Evolutionary conservation across 2,113 vertebrate species (phyloP).

Genomic region (Campylorhamphus procurvoides): DNA sequence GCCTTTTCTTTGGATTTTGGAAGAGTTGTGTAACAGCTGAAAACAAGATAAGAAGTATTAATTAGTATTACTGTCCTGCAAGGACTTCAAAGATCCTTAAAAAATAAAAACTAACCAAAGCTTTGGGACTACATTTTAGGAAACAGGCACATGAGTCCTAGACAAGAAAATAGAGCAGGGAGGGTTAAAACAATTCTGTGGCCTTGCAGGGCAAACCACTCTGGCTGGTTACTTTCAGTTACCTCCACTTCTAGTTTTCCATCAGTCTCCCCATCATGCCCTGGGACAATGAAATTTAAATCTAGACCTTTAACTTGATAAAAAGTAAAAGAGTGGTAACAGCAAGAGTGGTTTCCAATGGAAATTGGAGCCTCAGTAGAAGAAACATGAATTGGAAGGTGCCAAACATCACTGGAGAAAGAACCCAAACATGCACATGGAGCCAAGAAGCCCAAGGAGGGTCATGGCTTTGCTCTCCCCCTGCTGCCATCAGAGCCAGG

Average conservation of each 20-base stretch:
- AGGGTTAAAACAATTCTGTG: background rate
- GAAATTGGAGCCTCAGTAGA: background rate
- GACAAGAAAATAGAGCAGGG: background rate
- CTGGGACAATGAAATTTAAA: background rate
- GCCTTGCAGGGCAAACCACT: background rate
- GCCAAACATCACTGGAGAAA: background rate
- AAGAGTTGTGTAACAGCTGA: background rate
- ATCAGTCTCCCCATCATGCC: background rate
- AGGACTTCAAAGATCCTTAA: background rate
- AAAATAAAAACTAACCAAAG: background rate
- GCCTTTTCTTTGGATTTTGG: background rate
- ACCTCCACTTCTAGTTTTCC: background rate
- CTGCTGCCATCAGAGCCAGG: background rate
- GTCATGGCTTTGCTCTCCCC: no score
- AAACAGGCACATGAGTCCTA: background rate
- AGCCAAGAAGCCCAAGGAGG: background rate
- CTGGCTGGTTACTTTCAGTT: background rate
- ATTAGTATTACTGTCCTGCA: background rate
- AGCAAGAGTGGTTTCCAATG: background rate
- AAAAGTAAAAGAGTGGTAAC: background rate
- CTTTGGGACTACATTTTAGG: background rate
- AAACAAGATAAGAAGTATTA: background rate
- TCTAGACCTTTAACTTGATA: background rate
- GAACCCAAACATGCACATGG: accelerated
- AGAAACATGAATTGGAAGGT: background rate